These are phyloP conservation scores for Dendrolimus pini DNA, from an alignment of 2,888 invertebrate genomes.

Conservation along the genomic window DNA sequence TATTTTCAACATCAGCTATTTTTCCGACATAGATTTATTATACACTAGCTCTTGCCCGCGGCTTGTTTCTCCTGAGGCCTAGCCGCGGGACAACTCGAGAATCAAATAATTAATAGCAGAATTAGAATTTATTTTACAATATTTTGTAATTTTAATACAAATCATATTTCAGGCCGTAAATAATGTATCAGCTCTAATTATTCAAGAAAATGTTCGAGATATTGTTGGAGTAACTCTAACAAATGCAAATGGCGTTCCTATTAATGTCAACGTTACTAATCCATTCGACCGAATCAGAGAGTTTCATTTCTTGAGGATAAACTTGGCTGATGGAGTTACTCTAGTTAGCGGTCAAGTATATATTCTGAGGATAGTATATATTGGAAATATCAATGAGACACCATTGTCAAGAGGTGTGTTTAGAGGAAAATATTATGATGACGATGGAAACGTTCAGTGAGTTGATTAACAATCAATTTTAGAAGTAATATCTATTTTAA, in stretches of 20 bases:
- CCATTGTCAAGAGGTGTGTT: slow-evolving; percentile 62
- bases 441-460: slow-evolving; percentile 43
- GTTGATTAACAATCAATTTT: slow-evolving; percentile 12
- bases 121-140: no score
- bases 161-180: slow-evolving; percentile 35
- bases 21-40: no score
- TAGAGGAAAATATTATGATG: slow-evolving; percentile 50
- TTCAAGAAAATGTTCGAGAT: slow-evolving; percentile 57
- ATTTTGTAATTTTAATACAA: no score
- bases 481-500: neutral
- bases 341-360: slow-evolving; percentile 35
- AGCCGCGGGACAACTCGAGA: no score
- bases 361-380: slow-evolving; percentile 35
- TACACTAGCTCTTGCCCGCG: no score
- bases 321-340: slow-evolving; percentile 35
- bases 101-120: no score
- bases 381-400: slow-evolving; percentile 65
- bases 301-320: slow-evolving; percentile 51
- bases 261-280: slow-evolving; percentile 22
- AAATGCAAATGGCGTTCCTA: slow-evolving; percentile 17
- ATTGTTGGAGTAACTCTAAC: slow-evolving; percentile 32
- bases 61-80: no score
- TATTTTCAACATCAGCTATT: no score
- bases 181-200: slow-evolving; percentile 29
- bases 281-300: slow-evolving; percentile 39